phyloP scores from a whole-genome alignment of 2,113 vertebrate species.

The Protobothrops mucrosquamatus region DNA sequence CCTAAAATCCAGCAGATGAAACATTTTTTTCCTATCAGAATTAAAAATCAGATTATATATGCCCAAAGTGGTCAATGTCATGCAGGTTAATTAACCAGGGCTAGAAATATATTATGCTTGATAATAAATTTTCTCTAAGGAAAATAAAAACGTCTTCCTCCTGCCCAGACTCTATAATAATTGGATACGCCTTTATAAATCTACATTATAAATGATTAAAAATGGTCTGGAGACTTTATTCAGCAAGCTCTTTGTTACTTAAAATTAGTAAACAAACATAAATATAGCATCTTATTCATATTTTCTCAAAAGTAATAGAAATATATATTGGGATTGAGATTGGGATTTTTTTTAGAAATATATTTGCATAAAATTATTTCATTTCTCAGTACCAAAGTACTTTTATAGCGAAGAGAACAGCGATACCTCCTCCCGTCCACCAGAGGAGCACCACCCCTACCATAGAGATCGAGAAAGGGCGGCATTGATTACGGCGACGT shows the following conservation, averaged over 20 bases:
- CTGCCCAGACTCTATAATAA: neutral
- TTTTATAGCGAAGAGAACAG: neutral
- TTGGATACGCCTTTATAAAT: neutral
- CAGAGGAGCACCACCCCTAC: neutral
- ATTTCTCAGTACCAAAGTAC: neutral
- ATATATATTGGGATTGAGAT: neutral
- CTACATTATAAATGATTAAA: neutral
- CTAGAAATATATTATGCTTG: neutral
- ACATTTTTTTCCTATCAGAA: no score
- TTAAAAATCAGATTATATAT: no score
- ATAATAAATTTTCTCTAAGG: neutral
- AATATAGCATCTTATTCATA: neutral
- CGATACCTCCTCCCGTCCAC: neutral
- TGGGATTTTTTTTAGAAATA: neutral
- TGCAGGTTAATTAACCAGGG: neutral
- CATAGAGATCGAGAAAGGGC: neutral
- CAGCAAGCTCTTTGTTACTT: neutral
- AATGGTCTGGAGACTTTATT: neutral
- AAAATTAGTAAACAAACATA: neutral
- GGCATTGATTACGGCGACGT: rapidly evolving
- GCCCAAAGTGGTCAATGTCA: neutral
- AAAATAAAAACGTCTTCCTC: neutral
- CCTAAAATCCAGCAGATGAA: neutral
- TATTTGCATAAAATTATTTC: no score
- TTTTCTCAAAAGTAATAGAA: neutral